Conservation (phyloP, 2,888 invertebrate genomes). For the Lepidochrysops patricia region DNA sequence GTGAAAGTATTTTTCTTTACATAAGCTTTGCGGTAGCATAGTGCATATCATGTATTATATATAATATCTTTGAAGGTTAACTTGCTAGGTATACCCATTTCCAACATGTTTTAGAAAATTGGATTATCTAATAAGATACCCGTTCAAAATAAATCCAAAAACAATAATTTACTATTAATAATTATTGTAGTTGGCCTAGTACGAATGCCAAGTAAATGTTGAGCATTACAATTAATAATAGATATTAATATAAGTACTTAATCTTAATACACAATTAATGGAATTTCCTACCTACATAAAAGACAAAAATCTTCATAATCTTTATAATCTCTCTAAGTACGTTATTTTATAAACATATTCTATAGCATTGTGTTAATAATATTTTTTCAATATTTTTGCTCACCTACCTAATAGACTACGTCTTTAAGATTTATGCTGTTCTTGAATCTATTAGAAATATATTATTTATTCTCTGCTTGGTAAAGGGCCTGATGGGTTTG, state of each 20-base stretch:
- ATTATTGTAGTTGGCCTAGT: background rate
- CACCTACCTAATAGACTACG: too few species aligned
- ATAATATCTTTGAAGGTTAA: too few species aligned
- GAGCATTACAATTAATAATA: background rate
- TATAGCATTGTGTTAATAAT: too few species aligned
- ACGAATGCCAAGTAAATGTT: constrained; percentile 1
- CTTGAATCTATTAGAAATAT: background rate
- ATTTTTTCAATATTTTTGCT: background rate
- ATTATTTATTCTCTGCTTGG: constrained; percentile 17
- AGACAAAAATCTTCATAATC: background rate
- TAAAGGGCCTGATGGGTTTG: constrained; percentile 23
- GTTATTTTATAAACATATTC: background rate
- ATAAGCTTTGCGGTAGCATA: too few species aligned
- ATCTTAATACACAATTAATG: background rate
- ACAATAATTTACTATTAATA: too few species aligned
- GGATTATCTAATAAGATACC: too few species aligned
- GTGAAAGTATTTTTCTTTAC: too few species aligned
- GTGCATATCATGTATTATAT: too few species aligned
- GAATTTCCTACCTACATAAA: background rate
- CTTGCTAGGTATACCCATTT: too few species aligned
- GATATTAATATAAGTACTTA: too few species aligned
- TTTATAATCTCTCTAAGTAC: background rate
- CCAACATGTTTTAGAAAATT: too few species aligned
- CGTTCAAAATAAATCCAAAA: too few species aligned
- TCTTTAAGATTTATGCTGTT: background rate